Evolutionary conservation across 2,113 vertebrate species (phyloP).

Genomic region (Fulmarus glacialis): DNA sequence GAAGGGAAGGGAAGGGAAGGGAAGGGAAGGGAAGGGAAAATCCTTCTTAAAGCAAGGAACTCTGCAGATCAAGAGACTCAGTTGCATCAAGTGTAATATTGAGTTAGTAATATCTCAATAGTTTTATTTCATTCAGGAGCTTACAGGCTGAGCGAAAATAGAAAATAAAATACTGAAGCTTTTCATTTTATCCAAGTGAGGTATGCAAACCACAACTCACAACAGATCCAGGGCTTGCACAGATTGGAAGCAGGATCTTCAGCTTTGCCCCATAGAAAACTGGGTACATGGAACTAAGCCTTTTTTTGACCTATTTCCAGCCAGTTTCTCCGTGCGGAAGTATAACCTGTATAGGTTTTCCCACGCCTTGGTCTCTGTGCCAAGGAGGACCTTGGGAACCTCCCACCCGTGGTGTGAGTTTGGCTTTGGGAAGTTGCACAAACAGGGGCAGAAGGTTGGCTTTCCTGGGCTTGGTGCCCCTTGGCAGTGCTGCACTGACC

Average conservation of each 20-base stretch:
- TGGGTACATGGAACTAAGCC: background rate
- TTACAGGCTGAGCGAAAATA: background rate
- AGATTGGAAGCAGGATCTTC: background rate
- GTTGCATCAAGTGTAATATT: background rate
- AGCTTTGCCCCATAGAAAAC: background rate
- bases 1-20: background rate
- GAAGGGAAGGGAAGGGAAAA: background rate
- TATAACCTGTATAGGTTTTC: background rate
- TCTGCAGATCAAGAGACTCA: background rate
- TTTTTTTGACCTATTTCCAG: background rate
- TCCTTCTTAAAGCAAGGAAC: background rate
- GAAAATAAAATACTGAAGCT: background rate
- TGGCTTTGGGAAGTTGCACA: background rate
- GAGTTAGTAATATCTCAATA: background rate
- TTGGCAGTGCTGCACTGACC: no score
- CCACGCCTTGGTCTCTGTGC: rapidly evolving
- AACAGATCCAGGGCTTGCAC: background rate
- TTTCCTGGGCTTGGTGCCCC: background rate
- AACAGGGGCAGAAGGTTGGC: background rate
- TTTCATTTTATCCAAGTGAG: background rate
- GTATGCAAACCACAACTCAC: background rate
- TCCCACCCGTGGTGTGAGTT: background rate
- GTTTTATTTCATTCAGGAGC: background rate
- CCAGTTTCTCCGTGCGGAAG: background rate
- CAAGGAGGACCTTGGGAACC: background rate